Evolutionary conservation across 2,797 vertebrate genomes (phyloP).

Genomic region (Manis crassicaudata): DNA sequence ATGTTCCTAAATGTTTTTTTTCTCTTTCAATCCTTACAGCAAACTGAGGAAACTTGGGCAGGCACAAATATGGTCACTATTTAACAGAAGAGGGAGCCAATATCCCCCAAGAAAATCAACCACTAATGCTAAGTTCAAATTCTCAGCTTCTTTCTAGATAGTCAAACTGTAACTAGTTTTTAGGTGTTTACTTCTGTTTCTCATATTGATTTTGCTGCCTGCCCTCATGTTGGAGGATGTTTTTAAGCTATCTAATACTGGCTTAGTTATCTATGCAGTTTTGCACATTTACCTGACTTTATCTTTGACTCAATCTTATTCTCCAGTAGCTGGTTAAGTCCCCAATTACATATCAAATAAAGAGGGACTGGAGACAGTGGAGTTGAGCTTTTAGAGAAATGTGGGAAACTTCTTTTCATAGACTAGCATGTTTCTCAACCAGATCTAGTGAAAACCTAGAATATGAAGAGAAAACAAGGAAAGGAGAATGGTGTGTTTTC

Average conservation of each 20-base stretch:
- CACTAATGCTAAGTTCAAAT: not conserved
- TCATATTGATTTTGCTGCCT: not conserved
- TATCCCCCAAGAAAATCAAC: not conserved
- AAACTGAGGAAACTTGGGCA: not conserved
- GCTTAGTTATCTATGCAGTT: not conserved
- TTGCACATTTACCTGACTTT: not conserved
- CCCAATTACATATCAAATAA: not conserved
- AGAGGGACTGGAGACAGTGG: not conserved
- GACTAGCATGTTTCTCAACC: not conserved
- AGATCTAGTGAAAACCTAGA: not conserved
- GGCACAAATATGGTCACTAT: not conserved
- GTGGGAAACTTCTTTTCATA: not conserved
- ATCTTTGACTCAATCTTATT: not conserved
- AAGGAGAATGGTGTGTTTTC: not conserved
- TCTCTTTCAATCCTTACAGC: not conserved
- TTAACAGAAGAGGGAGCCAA: not conserved
- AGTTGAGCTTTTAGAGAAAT: slow-evolving; percentile 33
- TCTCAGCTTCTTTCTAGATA: not conserved
- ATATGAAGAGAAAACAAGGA: not conserved
- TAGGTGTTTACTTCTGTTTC: not conserved
- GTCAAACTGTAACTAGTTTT: not conserved
- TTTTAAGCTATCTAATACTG: not conserved
- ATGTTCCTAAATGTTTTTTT: not conserved
- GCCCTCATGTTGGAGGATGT: not conserved
- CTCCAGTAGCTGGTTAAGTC: not conserved